Conservation (phyloP, 2,888 invertebrate species). For the Trichogramma dendrolimi region DNA sequence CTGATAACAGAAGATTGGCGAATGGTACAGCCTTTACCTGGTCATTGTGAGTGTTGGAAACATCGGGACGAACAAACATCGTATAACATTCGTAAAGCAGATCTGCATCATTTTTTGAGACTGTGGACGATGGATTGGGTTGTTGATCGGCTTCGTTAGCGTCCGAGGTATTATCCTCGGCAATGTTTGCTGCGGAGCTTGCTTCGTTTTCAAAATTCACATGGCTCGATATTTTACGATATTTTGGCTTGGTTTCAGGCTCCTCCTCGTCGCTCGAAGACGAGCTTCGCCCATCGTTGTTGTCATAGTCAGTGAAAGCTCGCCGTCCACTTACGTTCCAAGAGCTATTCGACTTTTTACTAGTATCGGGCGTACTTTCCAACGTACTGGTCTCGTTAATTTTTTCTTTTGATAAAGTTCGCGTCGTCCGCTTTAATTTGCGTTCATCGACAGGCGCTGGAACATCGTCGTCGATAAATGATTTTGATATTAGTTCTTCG, state of each 20-base stretch:
- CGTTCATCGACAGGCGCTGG: constrained; percentile 27
- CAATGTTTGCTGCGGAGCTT: constrained; percentile 1
- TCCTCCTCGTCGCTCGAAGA: constrained; percentile 21
- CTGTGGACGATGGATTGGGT: not conserved
- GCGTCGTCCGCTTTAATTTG: constrained; percentile 22
- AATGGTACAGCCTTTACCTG: not conserved
- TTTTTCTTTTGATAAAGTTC: constrained; percentile 9
- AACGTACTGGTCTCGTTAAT: no score
- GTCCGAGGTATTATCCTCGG: constrained; percentile 15
- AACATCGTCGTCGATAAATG: constrained; percentile 42
- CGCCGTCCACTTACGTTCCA: no score
- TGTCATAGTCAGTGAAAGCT: no score
- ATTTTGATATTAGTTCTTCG: constrained; percentile 43
- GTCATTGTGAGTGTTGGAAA: constrained; percentile 23
- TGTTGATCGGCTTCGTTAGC: constrained; percentile 14
- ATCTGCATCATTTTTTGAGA: not conserved
- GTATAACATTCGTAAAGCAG: not conserved
- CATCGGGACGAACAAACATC: constrained; percentile 10
- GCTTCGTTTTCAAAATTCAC: not conserved
- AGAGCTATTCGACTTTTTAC: no score
- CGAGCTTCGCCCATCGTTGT: no score
- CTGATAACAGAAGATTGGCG: no score
- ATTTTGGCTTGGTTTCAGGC: constrained; percentile 24
- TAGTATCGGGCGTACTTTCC: no score
- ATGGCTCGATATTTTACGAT: not conserved